These are phyloP conservation scores for Mythimna pallens DNA, from an alignment of 2,888 invertebrate species.

Conservation along the genomic window DNA sequence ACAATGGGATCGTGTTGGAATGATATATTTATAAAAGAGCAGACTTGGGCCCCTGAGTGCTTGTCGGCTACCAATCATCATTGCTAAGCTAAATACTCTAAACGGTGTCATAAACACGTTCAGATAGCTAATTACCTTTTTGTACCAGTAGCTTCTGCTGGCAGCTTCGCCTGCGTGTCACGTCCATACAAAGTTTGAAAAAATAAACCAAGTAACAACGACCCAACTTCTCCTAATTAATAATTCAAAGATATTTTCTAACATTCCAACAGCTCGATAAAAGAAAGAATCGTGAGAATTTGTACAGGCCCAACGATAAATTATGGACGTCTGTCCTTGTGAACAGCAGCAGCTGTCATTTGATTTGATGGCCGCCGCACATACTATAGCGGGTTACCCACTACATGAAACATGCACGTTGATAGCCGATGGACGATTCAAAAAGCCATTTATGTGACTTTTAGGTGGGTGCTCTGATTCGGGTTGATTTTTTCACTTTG, in stretches of 20 bases:
- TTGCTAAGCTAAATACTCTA: too few relatives aligned
- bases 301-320: constrained; percentile 32
- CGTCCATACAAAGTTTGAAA: background rate
- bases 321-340: constrained; percentile 50
- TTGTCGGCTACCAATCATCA: too few relatives aligned
- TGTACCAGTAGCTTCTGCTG: too few relatives aligned
- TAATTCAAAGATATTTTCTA: constrained; percentile 35
- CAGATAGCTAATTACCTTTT: too few relatives aligned
- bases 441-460: constrained; percentile 28
- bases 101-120: too few relatives aligned
- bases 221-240: constrained; percentile 21
- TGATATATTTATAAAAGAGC: too few relatives aligned
- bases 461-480: background rate
- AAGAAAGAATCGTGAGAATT: constrained; percentile 44
- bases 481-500: constrained; percentile 4
- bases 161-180: too few relatives aligned
- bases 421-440: constrained; percentile 12
- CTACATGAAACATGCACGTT: constrained; percentile 37
- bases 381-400: background rate
- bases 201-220: background rate
- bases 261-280: constrained; percentile 43
- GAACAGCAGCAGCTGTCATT: constrained; percentile 42
- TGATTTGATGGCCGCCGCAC: constrained; percentile 13
- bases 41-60: too few relatives aligned
- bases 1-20: too few relatives aligned